Evolutionary conservation across 2,113 vertebrate species (phyloP), one percentile per base, ranked within the genome.

Genomic region (Phylloscopus trochilus): DNA sequence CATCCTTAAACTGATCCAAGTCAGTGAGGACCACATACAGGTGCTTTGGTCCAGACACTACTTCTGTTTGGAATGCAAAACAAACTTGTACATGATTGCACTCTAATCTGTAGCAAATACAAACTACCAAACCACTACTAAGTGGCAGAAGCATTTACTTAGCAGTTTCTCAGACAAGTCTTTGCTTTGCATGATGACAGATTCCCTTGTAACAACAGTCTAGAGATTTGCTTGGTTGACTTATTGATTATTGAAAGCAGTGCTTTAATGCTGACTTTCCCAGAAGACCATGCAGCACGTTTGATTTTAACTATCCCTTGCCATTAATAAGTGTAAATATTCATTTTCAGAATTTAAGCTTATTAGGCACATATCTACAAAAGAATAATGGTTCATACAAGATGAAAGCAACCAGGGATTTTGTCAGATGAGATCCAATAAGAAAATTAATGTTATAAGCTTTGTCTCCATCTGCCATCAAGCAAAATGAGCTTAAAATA

Each of bases 161-260:
- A 92, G 66, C 4, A 5, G 46, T 63, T 96, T 84, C 92, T 92
- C 37, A 82, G 86, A 81, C 53, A 92, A 94, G 90, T 82, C 80
- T 93, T 94, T 1, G 0, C 60, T 78, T 94, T 87, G 37, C 15
- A 0, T 72, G 88, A 84, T 81, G 80, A 90, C 80, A 93, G 90
- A 94, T 89, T 53, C 56, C 53, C 66, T 73, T 90, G 66, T 92
- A 96, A 82, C 86, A 90, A 56, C 37, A 89, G 87, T 60, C 90
- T 92, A 68, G 86, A 95, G 88, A 93, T 90, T 95, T 95, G 77
- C 73, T 92, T 94, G 69, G 64, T 74, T 96, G 88, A 95, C 80
- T 94, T 96, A 96, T 94, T 96, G 96, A 96, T 97, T 95, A 97
- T 75, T 92, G 95, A 93, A 96, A 92, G 70, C 68, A 87, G 64